These are phyloP conservation scores for Lophotriccus pileatus DNA, from an alignment of 2,797 vertebrate species.

Conservation along the genomic window DNA sequence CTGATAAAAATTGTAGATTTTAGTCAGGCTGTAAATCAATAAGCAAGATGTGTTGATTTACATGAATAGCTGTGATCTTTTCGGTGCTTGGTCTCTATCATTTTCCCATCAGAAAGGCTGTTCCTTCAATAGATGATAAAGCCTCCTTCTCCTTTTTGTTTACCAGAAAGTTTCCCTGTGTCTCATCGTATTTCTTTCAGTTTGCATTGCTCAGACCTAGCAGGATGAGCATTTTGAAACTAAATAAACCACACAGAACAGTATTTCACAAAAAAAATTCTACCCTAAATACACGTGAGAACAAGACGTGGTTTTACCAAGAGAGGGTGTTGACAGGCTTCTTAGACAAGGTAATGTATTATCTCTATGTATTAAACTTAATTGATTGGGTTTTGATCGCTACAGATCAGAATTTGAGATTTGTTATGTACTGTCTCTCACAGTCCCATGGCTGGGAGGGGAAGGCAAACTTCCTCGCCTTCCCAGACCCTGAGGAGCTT, in stretches of 20 bases:
- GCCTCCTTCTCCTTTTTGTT: not conserved
- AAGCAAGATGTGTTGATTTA: not conserved
- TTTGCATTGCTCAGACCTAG: no score
- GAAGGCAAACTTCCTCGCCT: not conserved
- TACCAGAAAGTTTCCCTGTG: not conserved
- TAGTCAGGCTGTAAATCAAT: not conserved
- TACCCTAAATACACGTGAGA: not conserved
- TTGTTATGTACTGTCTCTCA: not conserved
- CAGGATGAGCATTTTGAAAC: not conserved
- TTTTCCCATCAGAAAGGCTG: not conserved
- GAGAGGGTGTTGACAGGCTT: rapidly evolving
- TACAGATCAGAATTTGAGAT: not conserved
- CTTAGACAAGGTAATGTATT: not conserved
- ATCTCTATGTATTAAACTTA: not conserved
- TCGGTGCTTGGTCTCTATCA: rapidly evolving
- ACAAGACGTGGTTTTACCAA: not conserved
- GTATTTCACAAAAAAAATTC: not conserved
- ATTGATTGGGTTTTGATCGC: not conserved
- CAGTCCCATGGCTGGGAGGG: not conserved
- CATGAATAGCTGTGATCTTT: not conserved
- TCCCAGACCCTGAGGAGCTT: not conserved
- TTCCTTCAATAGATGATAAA: not conserved
- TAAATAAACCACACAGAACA: not conserved
- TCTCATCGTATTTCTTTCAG: not conserved
- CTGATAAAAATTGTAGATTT: not conserved